Conservation (phyloP, 2,888 invertebrate species). For the Mythimna impura region DNA sequence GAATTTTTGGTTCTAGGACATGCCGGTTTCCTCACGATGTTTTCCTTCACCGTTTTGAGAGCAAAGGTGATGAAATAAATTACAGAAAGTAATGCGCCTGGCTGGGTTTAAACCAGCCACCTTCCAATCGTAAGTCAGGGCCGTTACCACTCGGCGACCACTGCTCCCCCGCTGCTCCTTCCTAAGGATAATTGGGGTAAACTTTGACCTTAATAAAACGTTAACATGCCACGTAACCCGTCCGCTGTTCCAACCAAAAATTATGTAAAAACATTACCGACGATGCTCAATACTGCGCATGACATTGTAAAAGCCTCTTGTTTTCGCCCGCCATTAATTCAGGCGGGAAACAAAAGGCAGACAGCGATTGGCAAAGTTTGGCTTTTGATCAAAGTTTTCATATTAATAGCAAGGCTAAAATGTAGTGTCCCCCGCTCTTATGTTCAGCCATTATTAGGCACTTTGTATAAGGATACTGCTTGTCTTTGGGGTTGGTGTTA, state of each 20-base stretch:
- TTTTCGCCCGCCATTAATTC: constrained; percentile 73
- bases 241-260: not conserved
- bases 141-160: too few relatives aligned
- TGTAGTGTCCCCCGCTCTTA: constrained; percentile 56
- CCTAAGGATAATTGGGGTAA: not conserved
- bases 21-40: too few relatives aligned
- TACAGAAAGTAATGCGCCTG: too few relatives aligned
- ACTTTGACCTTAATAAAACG: not conserved
- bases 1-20: too few relatives aligned
- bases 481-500: constrained; percentile 9
- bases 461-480: constrained; percentile 43
- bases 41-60: too few relatives aligned
- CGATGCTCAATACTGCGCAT: constrained; percentile 40
- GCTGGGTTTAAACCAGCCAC: too few relatives aligned
- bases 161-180: too few relatives aligned
- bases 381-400: constrained; percentile 79
- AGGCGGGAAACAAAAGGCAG: constrained; percentile 71
- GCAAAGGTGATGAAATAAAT: too few relatives aligned
- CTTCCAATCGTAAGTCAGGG: too few relatives aligned
- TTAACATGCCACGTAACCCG: not conserved
- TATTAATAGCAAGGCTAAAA: constrained; percentile 74
- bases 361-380: constrained; percentile 80
- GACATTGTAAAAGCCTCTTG: constrained; percentile 48
- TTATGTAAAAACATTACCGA: constrained; percentile 43
- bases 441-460: constrained; percentile 47